These are phyloP conservation scores for Seladonia tumulorum DNA, from an alignment of 2,888 invertebrate genomes.

Conservation along the genomic window DNA sequence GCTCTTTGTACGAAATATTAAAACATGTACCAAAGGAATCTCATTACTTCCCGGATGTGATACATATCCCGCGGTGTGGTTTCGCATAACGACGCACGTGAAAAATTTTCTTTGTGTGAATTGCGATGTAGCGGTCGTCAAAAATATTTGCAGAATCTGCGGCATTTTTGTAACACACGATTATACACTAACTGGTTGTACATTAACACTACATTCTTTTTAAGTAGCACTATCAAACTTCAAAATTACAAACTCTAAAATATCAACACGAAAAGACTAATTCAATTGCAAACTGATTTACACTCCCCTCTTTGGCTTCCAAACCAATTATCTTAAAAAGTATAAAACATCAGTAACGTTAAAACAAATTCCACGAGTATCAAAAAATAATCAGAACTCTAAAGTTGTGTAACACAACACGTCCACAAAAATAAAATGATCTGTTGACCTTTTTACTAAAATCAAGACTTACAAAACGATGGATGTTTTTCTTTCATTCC, in stretches of 20 bases:
- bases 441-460: background rate
- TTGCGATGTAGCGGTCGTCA: too few relatives aligned
- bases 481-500: background rate
- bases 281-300: background rate
- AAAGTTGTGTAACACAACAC: background rate
- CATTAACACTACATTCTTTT: background rate
- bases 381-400: background rate
- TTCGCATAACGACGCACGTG: background rate
- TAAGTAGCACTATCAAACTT: background rate
- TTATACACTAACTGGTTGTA: background rate
- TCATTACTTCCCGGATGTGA: background rate
- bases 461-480: background rate
- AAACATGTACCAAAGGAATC: background rate
- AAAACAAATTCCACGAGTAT: background rate
- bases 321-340: background rate
- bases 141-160: background rate
- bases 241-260: background rate
- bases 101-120: too few relatives aligned
- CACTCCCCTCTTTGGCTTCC: slow-evolving; percentile 6
- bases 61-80: too few relatives aligned
- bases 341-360: background rate
- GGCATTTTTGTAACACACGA: background rate
- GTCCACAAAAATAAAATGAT: background rate
- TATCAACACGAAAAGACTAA: background rate
- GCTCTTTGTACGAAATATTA: background rate